Evolutionary conservation across 1,140 invertebrate species (phyloP), one percentile per base, ranked within the genome.

Genomic region (Adoxophyes honmai): DNA sequence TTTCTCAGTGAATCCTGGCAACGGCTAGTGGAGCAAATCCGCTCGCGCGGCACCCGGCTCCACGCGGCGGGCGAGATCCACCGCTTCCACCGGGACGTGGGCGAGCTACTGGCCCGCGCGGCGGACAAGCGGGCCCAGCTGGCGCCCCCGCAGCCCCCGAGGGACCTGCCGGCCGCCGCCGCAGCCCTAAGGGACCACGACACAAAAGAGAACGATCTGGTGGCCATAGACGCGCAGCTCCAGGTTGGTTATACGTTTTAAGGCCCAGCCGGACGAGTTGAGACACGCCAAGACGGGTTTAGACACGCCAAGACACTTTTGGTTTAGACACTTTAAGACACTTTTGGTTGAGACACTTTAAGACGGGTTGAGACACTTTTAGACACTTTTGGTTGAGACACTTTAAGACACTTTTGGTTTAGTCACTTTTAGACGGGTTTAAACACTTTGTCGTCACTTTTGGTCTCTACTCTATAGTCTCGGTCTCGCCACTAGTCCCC

Each of bases 61-160:
- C 93, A 94, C 70, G 97, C 97, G 0, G 98, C 98, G 4, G 97
- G 96, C 13, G 97, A 99, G 88, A 98, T 99, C 62, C 98, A 99
- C 86, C 92, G 97, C 35, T 99, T 98, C 91, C 98, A 99, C 89
- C 92, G 97, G 15, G 98, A 99, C 83, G 97, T 98, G 0, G 96
- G 95, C 5, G 98, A 99, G 76, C 95, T 98, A 4, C 85, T 98
- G 1, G 95, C 96, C 8, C 91, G 97, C 18, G 98, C 98, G 33
- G 70, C 64, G 0, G 78, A 78, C 37, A 66, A 80, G 21, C 57
- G 76, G 0, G 77, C 75, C 0, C 72, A 65, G n/a, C 69, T 88
- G 6, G 69, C 72, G 3, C 7, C 39, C 0, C 39, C 21, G 3
- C 6, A 15, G 8, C 10, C 39, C 7, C 34, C 36, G 57, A 66